Conservation (phyloP, 2,888 invertebrate genomes). For the Bruchidius siliquastri region DNA sequence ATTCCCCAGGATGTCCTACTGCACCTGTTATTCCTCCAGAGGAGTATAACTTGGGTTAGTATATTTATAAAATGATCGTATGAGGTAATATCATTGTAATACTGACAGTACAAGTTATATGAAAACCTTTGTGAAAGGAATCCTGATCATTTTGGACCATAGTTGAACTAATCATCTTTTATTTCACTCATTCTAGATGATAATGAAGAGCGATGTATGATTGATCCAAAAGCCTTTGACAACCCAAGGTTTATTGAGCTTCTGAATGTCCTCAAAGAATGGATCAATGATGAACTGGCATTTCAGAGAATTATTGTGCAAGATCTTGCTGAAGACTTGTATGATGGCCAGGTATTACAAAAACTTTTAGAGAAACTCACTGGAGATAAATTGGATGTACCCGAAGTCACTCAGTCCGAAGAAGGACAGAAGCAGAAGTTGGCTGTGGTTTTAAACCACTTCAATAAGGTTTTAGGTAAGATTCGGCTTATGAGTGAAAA, state of each 20-base stretch:
- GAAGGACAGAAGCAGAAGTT: conserved; percentile 95
- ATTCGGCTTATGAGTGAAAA: conserved; percentile 4
- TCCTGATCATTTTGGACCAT: no score
- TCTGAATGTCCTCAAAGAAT: conserved; percentile 84
- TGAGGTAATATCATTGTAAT: no score
- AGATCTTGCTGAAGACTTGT: conserved; percentile 92
- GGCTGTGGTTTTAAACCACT: conserved; percentile 79
- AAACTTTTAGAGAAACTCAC: conserved; percentile 79
- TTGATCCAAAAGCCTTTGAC: conserved; percentile 82
- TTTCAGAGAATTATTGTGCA: conserved; percentile 95
- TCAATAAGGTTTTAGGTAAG: conserved; percentile 60
- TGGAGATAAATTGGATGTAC: conserved; percentile 86
- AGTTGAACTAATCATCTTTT: not conserved
- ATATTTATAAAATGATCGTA: not conserved
- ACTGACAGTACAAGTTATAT: no score
- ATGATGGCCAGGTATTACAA: conserved; percentile 87
- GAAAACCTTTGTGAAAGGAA: no score
- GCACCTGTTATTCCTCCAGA: conserved; percentile 87
- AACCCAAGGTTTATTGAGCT: conserved; percentile 83
- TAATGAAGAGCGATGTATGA: conserved; percentile 94
- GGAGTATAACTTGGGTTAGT: conserved; percentile 82
- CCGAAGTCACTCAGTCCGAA: conserved; percentile 97
- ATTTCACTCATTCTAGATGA: conserved; percentile 62
- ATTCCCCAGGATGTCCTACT: conserved; percentile 90
- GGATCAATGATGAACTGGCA: conserved; percentile 98